Evolutionary conservation across 1,140 invertebrate genomes (phyloP).

Genomic region (Euborellia annulipes): DNA sequence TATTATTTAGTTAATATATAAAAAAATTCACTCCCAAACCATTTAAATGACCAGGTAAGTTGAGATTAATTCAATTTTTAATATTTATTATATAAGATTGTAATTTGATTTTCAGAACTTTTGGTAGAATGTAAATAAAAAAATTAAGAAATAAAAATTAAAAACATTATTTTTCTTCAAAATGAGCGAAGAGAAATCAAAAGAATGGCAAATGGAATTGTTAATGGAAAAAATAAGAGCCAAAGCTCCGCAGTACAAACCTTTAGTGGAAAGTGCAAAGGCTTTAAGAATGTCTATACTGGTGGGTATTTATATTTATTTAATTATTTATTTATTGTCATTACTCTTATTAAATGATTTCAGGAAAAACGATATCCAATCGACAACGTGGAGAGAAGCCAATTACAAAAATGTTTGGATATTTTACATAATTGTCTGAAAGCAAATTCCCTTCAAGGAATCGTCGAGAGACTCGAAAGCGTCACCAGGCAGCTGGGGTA

Average conservation of each 20-base stretch:
- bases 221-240: conserved; percentile 77
- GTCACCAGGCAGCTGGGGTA: conserved; percentile 74
- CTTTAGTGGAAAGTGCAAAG: conserved; percentile 69
- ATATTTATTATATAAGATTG: too few species aligned
- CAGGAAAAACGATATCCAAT: conserved; percentile 71
- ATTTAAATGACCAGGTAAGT: too few species aligned
- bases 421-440: conserved; percentile 87
- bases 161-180: too few species aligned
- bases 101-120: too few species aligned
- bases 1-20: too few species aligned
- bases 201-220: conserved; percentile 43
- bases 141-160: too few species aligned
- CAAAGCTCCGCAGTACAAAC: conserved; percentile 57
- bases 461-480: conserved; percentile 83
- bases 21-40: too few species aligned
- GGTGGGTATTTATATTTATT: conserved; percentile 34
- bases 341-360: conserved; percentile 16
- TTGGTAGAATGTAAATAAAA: too few species aligned
- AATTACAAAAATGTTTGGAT: conserved; percentile 79
- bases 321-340: conserved; percentile 9
- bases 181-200: conserved; percentile 13
- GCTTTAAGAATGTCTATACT: conserved; percentile 64
- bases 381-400: conserved; percentile 65
- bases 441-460: conserved; percentile 75
- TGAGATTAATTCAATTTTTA: too few species aligned